A percentile compares a stretch with the other conserved stretches of the same genome.
Evolutionary conservation across 1,140 invertebrate genomes (phyloP).

Genomic region (Caerostris extrusa): DNA sequence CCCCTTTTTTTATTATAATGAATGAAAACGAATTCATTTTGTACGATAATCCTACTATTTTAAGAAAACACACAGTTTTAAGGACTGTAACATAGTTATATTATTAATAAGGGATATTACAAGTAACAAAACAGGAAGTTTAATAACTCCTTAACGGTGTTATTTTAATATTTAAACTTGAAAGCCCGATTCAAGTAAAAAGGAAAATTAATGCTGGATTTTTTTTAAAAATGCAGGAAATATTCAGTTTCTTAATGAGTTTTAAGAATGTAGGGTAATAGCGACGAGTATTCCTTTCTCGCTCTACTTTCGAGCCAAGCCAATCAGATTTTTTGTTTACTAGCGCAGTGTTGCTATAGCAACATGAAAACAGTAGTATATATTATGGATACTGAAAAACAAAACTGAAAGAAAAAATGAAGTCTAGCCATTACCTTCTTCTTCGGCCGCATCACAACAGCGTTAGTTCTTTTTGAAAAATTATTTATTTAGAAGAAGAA

Average conservation of each 20-base stretch:
- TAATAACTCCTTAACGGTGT: conserved; percentile 67
- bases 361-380: conserved; percentile 54
- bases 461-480: conserved; percentile 53
- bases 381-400: conserved; percentile 51
- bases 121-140: conserved; percentile 38
- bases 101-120: conserved; percentile 3
- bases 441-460: conserved; percentile 16
- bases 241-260: conserved; percentile 51
- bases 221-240: conserved; percentile 14
- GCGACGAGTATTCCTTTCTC: conserved; percentile 42
- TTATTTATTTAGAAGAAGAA: conserved; percentile 58
- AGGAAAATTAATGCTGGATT: conserved; percentile 25
- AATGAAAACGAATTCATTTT: too few species aligned
- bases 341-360: conserved; percentile 64
- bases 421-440: neutral
- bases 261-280: conserved; percentile 58
- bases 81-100: conserved; percentile 2
- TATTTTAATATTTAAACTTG: conserved; percentile 47
- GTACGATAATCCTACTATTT: neutral
- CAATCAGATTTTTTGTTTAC: conserved; percentile 70
- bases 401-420: conserved; percentile 50
- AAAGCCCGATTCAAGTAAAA: conserved; percentile 36
- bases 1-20: too few species aligned
- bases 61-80: neutral
- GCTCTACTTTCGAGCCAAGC: conserved; percentile 50